Evolutionary conservation across 1,140 invertebrate genomes (phyloP), one percentile per base, ranked within the genome.

Genomic region (Aphis craccivora): DNA sequence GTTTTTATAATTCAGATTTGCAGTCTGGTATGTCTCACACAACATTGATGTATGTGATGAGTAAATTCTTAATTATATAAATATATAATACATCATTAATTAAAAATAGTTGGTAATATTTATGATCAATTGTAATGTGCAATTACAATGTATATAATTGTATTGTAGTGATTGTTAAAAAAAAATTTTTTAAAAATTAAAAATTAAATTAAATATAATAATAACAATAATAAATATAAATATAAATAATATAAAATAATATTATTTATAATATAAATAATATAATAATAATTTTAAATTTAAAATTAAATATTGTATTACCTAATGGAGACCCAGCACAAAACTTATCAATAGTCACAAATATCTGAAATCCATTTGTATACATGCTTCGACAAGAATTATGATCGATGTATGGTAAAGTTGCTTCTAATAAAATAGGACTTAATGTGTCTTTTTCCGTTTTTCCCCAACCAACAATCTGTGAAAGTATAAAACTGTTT

Each of bases 401-500:
- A 1, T 30, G 3, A 23, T 90, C 53, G 4, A 90, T 53, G 30
- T 90, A 90, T 30, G 89, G 53, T 40, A 90, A 67, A 11, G 48
- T 60, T 40, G 89, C 9, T 55, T 90, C 35, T 60, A 90, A 60
- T 60, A 90, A 90, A 55, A 40, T 8, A 1, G 89, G 8, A 60
- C 89, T 90, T 9, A 22, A 23, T 67, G 9, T 35, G 0, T 20
- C 4, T 0, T 60, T 90, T 40, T 90, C 53, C 11, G 89, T 90
- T 37, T 40, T 40, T 60, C 89, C 89, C 89, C 89, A 90, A 20
- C 89, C 89, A 25, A 60, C 89, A 25, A 90, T 43, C 89, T 90
- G 40, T 90, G 8, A n/a, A 14, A 48, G 48, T 48, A 48, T 14
- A 48, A 48, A 18, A 48, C 1, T 0, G 9, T 18, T 48, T 48